Conservation (phyloP, 1,140 invertebrate species). For the Bombus polaris region DNA sequence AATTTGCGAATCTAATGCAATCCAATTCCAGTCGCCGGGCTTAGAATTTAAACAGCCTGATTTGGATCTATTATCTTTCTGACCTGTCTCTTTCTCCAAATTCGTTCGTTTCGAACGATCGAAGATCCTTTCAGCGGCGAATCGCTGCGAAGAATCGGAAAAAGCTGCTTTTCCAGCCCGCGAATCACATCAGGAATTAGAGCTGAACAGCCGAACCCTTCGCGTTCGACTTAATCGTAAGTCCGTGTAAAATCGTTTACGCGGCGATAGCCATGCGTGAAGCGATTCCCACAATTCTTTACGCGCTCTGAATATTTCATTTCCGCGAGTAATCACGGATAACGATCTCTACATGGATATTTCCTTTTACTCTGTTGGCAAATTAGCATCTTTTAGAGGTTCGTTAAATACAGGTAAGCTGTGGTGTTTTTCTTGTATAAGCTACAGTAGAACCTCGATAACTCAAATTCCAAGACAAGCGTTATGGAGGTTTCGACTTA, state of each 20-base stretch:
- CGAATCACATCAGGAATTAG: constrained; percentile 46
- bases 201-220: constrained; percentile 28
- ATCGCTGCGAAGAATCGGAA: background rate
- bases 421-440: too few relatives aligned
- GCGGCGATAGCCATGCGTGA: constrained; percentile 39
- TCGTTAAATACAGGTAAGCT: background rate
- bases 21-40: background rate
- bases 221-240: constrained; percentile 53
- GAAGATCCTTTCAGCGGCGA: background rate
- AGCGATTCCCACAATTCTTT: constrained; percentile 44
- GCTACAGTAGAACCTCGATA: too few relatives aligned
- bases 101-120: background rate
- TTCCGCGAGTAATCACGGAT: background rate
- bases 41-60: constrained; percentile 38
- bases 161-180: constrained; percentile 24
- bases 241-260: constrained; percentile 48
- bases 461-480: too few relatives aligned
- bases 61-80: constrained; percentile 9
- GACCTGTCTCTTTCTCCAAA: too few relatives aligned
- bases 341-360: background rate
- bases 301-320: constrained; percentile 36
- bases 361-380: background rate
- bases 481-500: too few relatives aligned
- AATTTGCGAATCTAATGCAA: constrained; percentile 46
- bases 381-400: background rate